These are phyloP conservation scores for Lophotriccus pileatus DNA, from an alignment of 2,797 vertebrate genomes.

Conservation along the genomic window DNA sequence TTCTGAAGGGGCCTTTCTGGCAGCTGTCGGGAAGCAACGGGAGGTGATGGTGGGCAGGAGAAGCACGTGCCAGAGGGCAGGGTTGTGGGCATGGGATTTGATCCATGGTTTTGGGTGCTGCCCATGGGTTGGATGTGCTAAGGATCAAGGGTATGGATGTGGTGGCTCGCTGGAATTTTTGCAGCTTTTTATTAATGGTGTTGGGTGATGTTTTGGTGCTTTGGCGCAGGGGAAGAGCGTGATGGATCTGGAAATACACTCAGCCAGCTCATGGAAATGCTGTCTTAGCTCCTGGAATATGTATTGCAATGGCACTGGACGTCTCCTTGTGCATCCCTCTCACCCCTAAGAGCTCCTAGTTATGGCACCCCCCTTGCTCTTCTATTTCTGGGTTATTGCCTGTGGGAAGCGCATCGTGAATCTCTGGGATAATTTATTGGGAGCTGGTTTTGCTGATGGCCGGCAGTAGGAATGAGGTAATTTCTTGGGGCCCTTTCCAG, in stretches of 20 bases:
- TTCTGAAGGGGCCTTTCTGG: background rate
- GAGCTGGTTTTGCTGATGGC: background rate
- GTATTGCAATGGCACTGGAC: fast-evolving
- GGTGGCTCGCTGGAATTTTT: fast-evolving
- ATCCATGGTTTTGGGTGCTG: fast-evolving
- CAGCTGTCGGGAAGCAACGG: background rate
- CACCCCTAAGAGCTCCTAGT: background rate
- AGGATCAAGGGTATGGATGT: fast-evolving
- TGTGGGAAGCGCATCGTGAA: fast-evolving
- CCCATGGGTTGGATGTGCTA: background rate
- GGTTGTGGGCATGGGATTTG: fast-evolving
- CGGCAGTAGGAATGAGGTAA: background rate
- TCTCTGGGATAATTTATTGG: background rate
- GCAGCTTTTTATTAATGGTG: fast-evolving
- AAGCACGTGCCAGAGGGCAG: background rate
- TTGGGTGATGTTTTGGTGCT: background rate
- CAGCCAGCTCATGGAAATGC: fast-evolving
- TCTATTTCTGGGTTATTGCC: background rate
- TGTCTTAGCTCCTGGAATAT: background rate
- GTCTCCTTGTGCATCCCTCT: background rate
- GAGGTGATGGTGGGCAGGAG: background rate
- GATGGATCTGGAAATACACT: fast-evolving
- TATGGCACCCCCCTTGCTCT: background rate
- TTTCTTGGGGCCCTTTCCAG: background rate
- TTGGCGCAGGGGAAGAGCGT: fast-evolving